Evolutionary conservation across 2,797 vertebrate species (phyloP).

Genomic region (Hydrolagus colliei): DNA sequence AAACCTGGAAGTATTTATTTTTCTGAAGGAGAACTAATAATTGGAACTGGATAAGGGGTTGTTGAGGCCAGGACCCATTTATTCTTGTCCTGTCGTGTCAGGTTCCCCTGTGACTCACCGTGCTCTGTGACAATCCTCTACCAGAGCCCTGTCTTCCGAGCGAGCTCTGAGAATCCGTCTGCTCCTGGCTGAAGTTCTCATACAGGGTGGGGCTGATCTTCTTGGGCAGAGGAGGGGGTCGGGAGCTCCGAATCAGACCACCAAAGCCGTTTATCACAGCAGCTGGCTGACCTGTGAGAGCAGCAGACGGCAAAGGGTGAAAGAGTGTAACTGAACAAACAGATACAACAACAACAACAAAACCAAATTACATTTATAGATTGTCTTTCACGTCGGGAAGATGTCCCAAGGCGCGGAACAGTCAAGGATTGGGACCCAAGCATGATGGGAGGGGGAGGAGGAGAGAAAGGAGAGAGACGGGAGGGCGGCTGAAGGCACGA

Average conservation of each 20-base stretch:
- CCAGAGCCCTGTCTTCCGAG: accelerated
- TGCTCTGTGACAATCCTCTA: neutral
- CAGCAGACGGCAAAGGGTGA: neutral
- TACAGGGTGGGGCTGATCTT: conserved; percentile 39
- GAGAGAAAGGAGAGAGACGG: too few relatives aligned
- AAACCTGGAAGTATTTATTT: too few relatives aligned
- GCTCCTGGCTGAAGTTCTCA: conserved; percentile 39
- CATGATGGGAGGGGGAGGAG: too few relatives aligned
- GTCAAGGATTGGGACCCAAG: too few relatives aligned
- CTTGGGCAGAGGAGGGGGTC: conserved; percentile 17
- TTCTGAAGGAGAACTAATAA: too few relatives aligned
- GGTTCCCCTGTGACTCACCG: neutral
- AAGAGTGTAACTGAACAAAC: too few relatives aligned
- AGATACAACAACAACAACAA: accelerated
- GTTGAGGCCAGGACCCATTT: too few relatives aligned
- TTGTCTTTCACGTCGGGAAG: too few relatives aligned
- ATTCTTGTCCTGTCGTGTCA: too few relatives aligned
- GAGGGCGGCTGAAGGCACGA: too few relatives aligned
- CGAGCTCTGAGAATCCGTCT: accelerated
- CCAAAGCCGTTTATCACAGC: neutral
- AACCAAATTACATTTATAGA: accelerated
- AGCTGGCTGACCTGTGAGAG: neutral
- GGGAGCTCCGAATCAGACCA: conserved; percentile 37
- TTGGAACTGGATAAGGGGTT: too few relatives aligned
- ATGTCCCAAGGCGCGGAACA: neutral